Percentiles rank a stretch among this genome's conserved stretches.
These are phyloP conservation scores for Setipinna tenuifilis DNA, from an alignment of 2,797 vertebrate genomes.

Conservation along the genomic window DNA sequence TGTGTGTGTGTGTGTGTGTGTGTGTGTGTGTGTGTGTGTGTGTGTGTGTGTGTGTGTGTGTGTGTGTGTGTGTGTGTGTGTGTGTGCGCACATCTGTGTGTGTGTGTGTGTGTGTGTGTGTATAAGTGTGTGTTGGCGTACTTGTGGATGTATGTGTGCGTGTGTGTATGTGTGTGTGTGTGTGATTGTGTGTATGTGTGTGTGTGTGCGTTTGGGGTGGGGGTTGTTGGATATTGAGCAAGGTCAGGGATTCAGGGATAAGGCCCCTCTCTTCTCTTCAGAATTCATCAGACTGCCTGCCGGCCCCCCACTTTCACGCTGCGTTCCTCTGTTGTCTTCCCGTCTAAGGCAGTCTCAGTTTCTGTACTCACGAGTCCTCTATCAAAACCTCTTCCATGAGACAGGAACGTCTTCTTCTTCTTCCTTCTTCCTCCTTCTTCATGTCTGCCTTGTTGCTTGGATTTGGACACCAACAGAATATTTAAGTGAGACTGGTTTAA, in stretches of 20 bases:
- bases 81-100: constrained; percentile 49
- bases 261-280: constrained; percentile 37
- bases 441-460: constrained; percentile 15
- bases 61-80: constrained; percentile 55
- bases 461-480: constrained; percentile 49
- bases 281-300: constrained; percentile 36
- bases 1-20: constrained; percentile 60
- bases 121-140: no score
- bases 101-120: constrained; percentile 58
- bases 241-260: no score
- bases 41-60: constrained; percentile 52
- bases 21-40: constrained; percentile 43
- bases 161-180: constrained; percentile 58
- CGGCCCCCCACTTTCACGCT: constrained; percentile 27
- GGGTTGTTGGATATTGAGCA: background rate
- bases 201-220: constrained; percentile 45
- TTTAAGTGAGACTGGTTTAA: constrained; percentile 41
- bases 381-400: background rate
- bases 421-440: background rate
- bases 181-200: constrained; percentile 54
- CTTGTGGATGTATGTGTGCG: constrained; percentile 58
- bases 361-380: background rate
- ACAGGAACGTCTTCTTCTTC: constrained; percentile 37
- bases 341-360: background rate
- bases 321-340: background rate